Evolutionary conservation across 1,140 invertebrate species (phyloP).

Genomic region (Dendrolimus kikuchii): DNA sequence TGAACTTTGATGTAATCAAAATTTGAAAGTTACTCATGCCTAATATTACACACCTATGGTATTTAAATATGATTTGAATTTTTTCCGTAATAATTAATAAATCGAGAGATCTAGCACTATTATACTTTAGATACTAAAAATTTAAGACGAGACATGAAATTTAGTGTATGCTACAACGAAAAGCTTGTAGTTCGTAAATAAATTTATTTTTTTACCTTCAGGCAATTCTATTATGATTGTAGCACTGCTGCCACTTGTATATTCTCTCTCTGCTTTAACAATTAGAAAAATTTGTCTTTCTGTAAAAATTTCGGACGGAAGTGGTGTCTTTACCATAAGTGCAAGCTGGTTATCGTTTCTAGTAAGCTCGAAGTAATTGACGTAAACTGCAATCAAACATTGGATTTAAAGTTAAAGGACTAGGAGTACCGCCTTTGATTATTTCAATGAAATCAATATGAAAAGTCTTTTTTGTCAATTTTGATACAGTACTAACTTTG

Average conservation of each 20-base stretch:
- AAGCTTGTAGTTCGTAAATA: background rate
- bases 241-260: slow-evolving; percentile 38
- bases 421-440: too few relatives aligned
- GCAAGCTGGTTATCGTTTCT: slow-evolving; percentile 23
- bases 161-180: background rate
- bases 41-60: too few relatives aligned
- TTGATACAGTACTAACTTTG: too few relatives aligned
- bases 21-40: too few relatives aligned
- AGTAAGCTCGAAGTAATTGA: slow-evolving; percentile 25
- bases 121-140: background rate
- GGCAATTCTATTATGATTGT: slow-evolving; percentile 41
- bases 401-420: too few relatives aligned
- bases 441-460: too few relatives aligned
- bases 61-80: too few relatives aligned
- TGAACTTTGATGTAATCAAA: too few relatives aligned
- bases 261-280: slow-evolving; percentile 33
- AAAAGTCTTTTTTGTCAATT: too few relatives aligned
- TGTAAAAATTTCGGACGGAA: slow-evolving; percentile 23
- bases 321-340: slow-evolving; percentile 17
- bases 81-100: too few relatives aligned
- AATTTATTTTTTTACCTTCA: slow-evolving; percentile 28
- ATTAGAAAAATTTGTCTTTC: slow-evolving; percentile 30
- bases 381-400: slow-evolving; percentile 33
- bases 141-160: background rate
- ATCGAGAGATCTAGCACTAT: background rate